Base-by-base conservation (phyloP, 2,888 invertebrate species). In the Chrysodeixis includens region DNA sequence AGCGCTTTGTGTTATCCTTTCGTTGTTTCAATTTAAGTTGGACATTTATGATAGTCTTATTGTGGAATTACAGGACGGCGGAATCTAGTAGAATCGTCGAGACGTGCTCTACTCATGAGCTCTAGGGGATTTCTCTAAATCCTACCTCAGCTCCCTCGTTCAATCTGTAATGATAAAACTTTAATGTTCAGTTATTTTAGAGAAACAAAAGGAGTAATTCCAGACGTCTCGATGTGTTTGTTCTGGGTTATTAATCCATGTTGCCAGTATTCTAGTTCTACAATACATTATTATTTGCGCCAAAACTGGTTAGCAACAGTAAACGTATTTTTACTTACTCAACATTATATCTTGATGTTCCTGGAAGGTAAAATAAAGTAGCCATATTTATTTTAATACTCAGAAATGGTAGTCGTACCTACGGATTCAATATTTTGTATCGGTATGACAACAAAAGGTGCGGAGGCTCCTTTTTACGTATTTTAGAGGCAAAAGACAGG, bases 401-500 rank as follows among this genome's bases (percentile, higher is more conserved):
- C 7, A 53, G 53, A 53, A 53, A 30, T n/a, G 16, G 20, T 26
- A 18, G 18, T 6, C 16, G 30, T 53, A 14, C n/a, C 22, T 30
- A 53, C n/a, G n/a, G 30, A 53, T 53, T 56, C 40, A 22, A 46
- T 79, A 16, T 59, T 16, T 62, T 60, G 62, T 63, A 55, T 61
- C 26, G 22, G 44, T 35, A 56, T 49, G 57, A 61, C 68, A 64
- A 61, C 67, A 66, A 71, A 74, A 66, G 62, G 62, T 69, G 68
- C 64, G 57, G 49, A 54, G 64, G 46, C 62, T 62, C 61, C 55
- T 56, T 71, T 62, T 66, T 85, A 83, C 83, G 84, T 87, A 88
- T 87, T 89, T 89, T 85, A 86, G 81, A 87, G 82, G 84, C 83
- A 83, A 85, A 80, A 86, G 81, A 84, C 81, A 83, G 83, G 88